Percentiles rank a stretch among this genome's conserved stretches.
Evolutionary conservation across 2,797 vertebrate genomes (phyloP).

Genomic region (Syngnathus rostellatus): DNA sequence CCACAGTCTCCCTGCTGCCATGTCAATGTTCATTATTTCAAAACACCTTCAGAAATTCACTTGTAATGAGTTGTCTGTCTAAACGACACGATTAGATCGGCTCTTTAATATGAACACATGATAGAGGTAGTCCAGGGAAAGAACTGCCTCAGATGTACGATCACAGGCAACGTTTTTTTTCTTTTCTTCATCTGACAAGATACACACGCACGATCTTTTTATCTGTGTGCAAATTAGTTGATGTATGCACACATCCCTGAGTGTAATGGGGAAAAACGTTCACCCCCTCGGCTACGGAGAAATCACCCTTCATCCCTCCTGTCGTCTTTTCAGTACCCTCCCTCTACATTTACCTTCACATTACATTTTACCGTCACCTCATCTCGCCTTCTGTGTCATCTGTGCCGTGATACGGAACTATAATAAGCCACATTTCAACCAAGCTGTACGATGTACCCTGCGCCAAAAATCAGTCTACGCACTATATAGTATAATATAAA

Average conservation of each 20-base stretch:
- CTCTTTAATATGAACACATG: not conserved
- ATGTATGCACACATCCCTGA: not conserved
- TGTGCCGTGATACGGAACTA: not conserved
- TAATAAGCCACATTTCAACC: not conserved
- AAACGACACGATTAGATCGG: conserved; percentile 5
- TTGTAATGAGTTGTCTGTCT: conserved; percentile 18
- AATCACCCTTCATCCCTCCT: conserved; percentile 12
- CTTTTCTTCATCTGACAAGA: not conserved
- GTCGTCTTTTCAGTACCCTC: conserved; percentile 15
- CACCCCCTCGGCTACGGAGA: conserved; percentile 16
- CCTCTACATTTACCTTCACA: conserved; percentile 17
- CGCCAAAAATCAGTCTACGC: not conserved
- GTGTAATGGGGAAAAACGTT: conserved; percentile 18
- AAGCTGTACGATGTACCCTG: too few relatives aligned
- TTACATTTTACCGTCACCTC: conserved; percentile 6
- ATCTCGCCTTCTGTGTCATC: not conserved
- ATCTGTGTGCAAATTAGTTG: not conserved
- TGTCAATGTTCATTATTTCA: conserved; percentile 1
- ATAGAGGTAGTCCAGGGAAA: conserved; percentile 2
- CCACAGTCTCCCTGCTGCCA: conserved; percentile 1
- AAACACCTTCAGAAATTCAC: conserved; percentile 12
- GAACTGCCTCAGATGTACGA: conserved; percentile 13
- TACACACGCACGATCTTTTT: not conserved
- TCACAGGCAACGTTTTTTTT: not conserved
- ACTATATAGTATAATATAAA: not conserved